Evolutionary conservation across 2,113 vertebrate genomes (phyloP).

Genomic region (Archilochus colubris): DNA sequence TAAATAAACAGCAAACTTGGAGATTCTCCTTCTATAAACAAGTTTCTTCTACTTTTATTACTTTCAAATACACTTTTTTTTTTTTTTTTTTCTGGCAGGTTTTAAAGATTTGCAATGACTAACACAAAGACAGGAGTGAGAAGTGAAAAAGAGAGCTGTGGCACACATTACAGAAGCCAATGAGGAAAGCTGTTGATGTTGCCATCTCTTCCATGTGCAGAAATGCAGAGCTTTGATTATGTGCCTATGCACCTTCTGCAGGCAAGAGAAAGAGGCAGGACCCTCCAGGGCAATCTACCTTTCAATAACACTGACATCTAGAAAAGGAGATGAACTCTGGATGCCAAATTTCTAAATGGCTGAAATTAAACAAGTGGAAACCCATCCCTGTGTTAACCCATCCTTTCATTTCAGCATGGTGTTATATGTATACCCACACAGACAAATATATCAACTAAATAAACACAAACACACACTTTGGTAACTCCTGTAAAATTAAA

Average conservation of each 20-base stretch:
- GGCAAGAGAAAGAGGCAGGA: background rate
- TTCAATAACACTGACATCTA: background rate
- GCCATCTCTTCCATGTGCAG: background rate
- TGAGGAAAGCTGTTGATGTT: background rate
- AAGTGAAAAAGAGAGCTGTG: background rate
- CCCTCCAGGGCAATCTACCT: background rate
- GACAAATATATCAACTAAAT: background rate
- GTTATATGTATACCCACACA: background rate
- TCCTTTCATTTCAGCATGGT: background rate
- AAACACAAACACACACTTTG: background rate
- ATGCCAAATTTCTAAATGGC: background rate
- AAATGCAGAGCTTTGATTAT: background rate
- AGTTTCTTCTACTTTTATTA: too few relatives aligned
- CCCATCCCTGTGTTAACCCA: background rate
- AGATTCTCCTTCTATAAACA: background rate
- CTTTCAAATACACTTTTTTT: too few relatives aligned
- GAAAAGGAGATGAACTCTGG: background rate
- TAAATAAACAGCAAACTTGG: background rate
- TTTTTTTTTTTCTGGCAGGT: background rate
- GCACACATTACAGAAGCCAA: background rate
- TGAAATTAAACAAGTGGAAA: background rate
- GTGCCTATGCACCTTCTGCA: background rate
- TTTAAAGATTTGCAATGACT: background rate
- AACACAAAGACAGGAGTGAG: background rate
- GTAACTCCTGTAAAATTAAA: background rate